A percentile compares a stretch with the other conserved stretches of the same genome.
phyloP scores from a whole-genome alignment of 2,888 invertebrate genomes.

The Hecatera dysodea region DNA sequence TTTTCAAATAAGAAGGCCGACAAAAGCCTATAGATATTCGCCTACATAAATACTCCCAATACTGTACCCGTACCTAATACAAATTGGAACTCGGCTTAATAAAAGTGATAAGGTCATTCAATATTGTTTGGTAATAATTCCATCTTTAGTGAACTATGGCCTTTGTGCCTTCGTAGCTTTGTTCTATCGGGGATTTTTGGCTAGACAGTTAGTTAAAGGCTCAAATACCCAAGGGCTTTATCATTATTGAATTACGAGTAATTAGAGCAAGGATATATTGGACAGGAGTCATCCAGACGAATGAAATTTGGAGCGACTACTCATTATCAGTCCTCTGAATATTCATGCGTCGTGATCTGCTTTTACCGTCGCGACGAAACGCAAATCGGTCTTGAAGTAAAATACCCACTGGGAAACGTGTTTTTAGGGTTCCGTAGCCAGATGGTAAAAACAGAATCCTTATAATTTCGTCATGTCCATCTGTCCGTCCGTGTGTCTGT shows the following conservation, averaged over 20 bases:
- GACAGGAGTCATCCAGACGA: conserved; percentile 70
- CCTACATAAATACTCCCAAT: conserved; percentile 16
- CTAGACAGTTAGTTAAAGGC: conserved; percentile 45
- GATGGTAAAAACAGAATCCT: too few relatives aligned
- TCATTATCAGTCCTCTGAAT: conserved; percentile 81
- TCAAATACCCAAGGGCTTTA: conserved; percentile 40
- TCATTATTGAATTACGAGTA: conserved; percentile 59
- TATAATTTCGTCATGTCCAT: too few relatives aligned
- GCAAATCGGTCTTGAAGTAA: conserved; percentile 61
- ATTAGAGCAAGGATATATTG: conserved; percentile 63
- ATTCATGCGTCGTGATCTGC: conserved; percentile 82
- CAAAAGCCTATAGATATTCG: conserved; percentile 20
- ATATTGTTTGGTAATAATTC: conserved; percentile 46
- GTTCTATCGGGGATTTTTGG: conserved; percentile 32
- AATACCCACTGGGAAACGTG: conserved; percentile 44
- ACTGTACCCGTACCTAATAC: conserved; percentile 24
- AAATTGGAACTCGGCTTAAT: conserved; percentile 48
- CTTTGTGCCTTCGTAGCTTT: conserved; percentile 42
- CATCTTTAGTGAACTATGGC: conserved; percentile 34
- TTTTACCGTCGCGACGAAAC: conserved; percentile 66
- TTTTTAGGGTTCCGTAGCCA: too few relatives aligned
- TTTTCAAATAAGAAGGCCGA: conserved; percentile 23
- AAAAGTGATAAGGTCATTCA: conserved; percentile 50
- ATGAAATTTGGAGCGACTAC: conserved; percentile 80
- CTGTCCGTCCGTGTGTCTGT: too few relatives aligned